Conservation (phyloP, 2,113 vertebrate species). For the Pluvialis apricaria region DNA sequence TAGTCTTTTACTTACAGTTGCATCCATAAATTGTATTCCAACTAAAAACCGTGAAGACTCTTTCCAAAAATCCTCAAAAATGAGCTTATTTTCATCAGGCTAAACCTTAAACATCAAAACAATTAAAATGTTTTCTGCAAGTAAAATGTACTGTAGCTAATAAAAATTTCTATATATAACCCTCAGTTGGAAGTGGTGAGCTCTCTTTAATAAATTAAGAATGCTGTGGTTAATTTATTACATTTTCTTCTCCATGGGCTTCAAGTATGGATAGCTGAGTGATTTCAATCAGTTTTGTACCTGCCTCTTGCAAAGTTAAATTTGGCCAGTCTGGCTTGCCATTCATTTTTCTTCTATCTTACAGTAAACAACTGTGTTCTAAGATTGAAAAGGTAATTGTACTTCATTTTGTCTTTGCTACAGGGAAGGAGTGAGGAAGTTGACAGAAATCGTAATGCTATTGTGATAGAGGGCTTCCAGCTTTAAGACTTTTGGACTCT, state of each 20-base stretch:
- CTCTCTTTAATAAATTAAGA: background rate
- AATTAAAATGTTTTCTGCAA: background rate
- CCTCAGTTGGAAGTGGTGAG: background rate
- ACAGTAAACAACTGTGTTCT: background rate
- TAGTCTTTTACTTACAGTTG: background rate
- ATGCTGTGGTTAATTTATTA: background rate
- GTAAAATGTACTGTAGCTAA: background rate
- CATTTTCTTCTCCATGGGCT: background rate
- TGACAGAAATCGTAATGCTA: background rate
- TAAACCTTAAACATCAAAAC: background rate
- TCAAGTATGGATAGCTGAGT: background rate
- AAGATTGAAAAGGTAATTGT: background rate
- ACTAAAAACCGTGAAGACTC: background rate
- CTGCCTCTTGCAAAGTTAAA: background rate
- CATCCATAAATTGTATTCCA: background rate
- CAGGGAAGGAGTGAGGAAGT: background rate
- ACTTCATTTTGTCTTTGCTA: background rate
- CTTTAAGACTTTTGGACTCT: background rate
- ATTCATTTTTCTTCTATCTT: background rate
- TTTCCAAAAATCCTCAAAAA: background rate
- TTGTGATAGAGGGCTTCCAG: background rate
- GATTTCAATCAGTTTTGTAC: slow-evolving; percentile 4
- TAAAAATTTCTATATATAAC: background rate
- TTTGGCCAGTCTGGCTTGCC: background rate
- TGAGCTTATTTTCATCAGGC: background rate